Percentiles rank a stretch among this genome's conserved stretches.
Evolutionary conservation across 2,797 vertebrate species (phyloP).

Genomic region (Amblyopsis hoosieri): DNA sequence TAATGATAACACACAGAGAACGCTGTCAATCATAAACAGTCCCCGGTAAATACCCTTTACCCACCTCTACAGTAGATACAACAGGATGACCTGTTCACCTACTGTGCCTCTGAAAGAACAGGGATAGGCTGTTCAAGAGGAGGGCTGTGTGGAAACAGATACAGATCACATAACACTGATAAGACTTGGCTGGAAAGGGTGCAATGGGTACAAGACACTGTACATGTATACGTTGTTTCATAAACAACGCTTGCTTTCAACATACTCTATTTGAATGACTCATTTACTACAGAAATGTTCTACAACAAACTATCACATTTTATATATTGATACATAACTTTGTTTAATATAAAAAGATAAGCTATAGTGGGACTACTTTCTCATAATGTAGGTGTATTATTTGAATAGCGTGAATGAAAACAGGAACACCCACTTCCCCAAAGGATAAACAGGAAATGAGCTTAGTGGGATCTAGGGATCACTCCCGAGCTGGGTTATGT

Average conservation of each 20-base stretch:
- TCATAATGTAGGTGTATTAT: too few species aligned
- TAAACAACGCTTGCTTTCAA: not conserved
- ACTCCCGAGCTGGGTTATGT: slow-evolving; percentile 26
- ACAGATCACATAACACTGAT: slow-evolving; percentile 2
- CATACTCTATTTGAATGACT: too few species aligned
- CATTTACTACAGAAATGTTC: too few species aligned
- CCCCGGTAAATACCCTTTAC: not conserved
- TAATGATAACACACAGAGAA: not conserved
- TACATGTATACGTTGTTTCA: slow-evolving; percentile 6
- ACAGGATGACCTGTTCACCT: not conserved
- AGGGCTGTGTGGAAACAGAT: not conserved
- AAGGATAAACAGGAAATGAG: not conserved
- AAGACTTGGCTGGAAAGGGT: not conserved
- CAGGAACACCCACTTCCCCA: not conserved
- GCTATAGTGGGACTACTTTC: too few species aligned
- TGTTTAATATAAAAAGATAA: too few species aligned
- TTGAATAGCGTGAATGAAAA: too few species aligned
- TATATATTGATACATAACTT: too few species aligned
- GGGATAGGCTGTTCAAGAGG: not conserved
- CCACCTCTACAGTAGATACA: not conserved
- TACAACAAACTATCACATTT: too few species aligned
- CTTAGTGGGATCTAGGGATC: not conserved
- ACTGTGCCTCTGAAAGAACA: not conserved
- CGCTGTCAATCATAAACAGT: not conserved
- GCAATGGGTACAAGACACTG: not conserved